phyloP scores from a whole-genome alignment of 2,797 vertebrate genomes.

The Arrhamphus sclerolepis region DNA sequence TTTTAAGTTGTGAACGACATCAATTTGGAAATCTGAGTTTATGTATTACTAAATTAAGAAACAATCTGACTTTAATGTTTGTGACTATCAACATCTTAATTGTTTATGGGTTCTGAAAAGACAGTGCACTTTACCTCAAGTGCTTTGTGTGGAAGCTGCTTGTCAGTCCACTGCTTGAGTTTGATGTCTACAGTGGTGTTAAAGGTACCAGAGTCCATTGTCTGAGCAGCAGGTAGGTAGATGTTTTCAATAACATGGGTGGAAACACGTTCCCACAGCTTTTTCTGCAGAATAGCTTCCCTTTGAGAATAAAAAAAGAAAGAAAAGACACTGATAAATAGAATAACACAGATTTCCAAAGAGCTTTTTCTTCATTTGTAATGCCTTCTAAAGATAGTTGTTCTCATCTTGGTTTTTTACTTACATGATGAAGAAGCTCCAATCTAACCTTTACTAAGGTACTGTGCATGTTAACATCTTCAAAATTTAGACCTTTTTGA shows the following conservation, averaged over 20 bases:
- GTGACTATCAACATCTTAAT: background rate
- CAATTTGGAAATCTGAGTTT: too few relatives aligned
- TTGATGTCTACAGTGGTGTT: constrained; percentile 99
- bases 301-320: constrained; percentile 65
- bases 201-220: constrained; percentile 95
- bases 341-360: background rate
- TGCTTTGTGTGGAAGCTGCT: constrained; percentile 97
- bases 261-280: constrained; percentile 96
- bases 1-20: background rate
- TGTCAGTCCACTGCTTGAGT: constrained; percentile 99
- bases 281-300: constrained; percentile 96
- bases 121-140: constrained; percentile 85
- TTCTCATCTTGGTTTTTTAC: constrained; percentile 4
- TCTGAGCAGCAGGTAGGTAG: constrained; percentile 97
- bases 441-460: background rate
- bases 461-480: background rate
- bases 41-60: background rate
- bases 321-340: background rate
- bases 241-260: constrained; percentile 99
- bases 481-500: background rate
- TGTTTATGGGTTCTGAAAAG: background rate
- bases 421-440: background rate
- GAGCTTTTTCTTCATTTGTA: background rate
- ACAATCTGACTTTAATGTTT: background rate
- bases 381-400: background rate